Evolutionary conservation across 2,888 invertebrate genomes (phyloP).

Genomic region (Lycia hirtaria): DNA sequence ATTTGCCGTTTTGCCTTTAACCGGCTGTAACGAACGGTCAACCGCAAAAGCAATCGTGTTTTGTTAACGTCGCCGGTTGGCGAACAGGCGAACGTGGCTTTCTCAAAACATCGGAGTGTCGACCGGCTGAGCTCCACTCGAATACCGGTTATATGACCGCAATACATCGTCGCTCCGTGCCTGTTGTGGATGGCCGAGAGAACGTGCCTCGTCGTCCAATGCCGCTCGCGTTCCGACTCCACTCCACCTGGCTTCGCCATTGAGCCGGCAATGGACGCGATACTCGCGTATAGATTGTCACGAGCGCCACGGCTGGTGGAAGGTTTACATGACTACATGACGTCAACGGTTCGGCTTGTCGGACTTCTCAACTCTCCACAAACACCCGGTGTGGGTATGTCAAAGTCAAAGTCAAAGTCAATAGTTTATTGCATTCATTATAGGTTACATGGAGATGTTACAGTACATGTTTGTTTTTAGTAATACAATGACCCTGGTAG

Average conservation of each 20-base stretch:
- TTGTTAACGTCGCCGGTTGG: slow-evolving; percentile 67
- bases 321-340: slow-evolving; percentile 78
- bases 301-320: slow-evolving; percentile 58
- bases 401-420: no score
- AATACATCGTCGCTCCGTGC: slow-evolving; percentile 72
- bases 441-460: no score
- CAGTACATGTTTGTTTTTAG: no score
- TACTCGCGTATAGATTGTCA: slow-evolving; percentile 45
- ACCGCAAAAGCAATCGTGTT: slow-evolving; percentile 74
- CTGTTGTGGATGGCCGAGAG: slow-evolving; percentile 50
- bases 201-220: slow-evolving; percentile 58
- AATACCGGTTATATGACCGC: slow-evolving; percentile 85
- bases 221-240: slow-evolving; percentile 50
- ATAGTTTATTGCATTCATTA: no score
- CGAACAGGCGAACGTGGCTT: slow-evolving; percentile 77
- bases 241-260: slow-evolving; percentile 34
- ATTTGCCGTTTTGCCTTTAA: slow-evolving; percentile 55
- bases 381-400: slow-evolving; percentile 68
- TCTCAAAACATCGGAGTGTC: slow-evolving; percentile 79
- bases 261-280: slow-evolving; percentile 60
- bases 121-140: slow-evolving; percentile 75
- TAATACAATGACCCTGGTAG: no score
- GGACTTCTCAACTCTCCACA: slow-evolving; percentile 81
- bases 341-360: slow-evolving; percentile 83
- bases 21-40: slow-evolving; percentile 61